These are phyloP conservation scores for Heterochromis multidens DNA, from an alignment of 2,113 vertebrate species.

Conservation along the genomic window DNA sequence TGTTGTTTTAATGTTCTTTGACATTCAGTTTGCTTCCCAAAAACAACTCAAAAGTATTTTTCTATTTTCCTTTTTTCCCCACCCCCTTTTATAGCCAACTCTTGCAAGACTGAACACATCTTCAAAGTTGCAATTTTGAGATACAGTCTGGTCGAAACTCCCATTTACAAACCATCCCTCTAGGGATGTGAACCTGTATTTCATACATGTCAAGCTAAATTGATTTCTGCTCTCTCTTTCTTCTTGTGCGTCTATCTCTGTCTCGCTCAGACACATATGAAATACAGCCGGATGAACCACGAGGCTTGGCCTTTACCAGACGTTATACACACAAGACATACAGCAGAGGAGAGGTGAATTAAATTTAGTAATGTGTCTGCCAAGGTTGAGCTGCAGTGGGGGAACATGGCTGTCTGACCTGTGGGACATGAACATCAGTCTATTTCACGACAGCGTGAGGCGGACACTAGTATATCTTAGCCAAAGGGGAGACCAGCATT, in stretches of 20 bases:
- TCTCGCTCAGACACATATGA: conserved; percentile 1
- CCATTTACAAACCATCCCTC: conserved; percentile 8
- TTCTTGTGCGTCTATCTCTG: not conserved
- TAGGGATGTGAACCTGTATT: conserved; percentile 11
- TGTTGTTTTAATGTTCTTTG: not conserved
- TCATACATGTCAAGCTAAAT: conserved; percentile 43
- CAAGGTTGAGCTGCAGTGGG: conserved; percentile 30
- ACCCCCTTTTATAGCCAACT: not conserved
- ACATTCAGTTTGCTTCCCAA: not conserved
- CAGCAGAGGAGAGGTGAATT: conserved; percentile 30
- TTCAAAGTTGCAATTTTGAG: conserved; percentile 1
- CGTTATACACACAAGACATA: conserved; percentile 11
- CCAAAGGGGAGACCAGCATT: not conserved
- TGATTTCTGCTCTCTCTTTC: not conserved
- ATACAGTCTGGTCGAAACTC: conserved; percentile 26
- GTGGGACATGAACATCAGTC: conserved; percentile 34
- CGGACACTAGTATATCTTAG: conserved; percentile 1
- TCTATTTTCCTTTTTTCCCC: not conserved
- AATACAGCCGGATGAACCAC: not conserved
- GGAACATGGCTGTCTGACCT: conserved; percentile 34
- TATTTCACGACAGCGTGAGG: conserved; percentile 33
- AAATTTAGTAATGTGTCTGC: conserved; percentile 36
- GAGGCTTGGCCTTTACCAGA: conserved; percentile 2
- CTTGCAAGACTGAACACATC: not conserved
- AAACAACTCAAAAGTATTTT: not conserved